Conservation (phyloP, 2,797 vertebrate genomes). For the Vespertilio murinus region DNA sequence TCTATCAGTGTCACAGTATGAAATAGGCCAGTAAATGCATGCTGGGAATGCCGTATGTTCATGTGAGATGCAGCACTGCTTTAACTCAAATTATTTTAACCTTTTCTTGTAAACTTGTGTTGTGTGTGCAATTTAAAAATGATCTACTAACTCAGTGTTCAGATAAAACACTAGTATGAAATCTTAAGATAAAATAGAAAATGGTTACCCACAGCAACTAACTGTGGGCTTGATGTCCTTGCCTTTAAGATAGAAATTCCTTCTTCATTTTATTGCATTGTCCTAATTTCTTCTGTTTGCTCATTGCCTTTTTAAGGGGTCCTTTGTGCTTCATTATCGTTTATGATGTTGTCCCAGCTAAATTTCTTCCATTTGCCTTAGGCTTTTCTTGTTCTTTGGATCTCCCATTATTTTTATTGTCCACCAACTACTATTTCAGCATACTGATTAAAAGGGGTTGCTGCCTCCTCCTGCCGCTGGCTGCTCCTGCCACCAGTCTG, state of each 20-base stretch:
- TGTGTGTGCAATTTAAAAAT: conserved; percentile 23
- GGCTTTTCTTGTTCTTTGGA: conserved; percentile 57
- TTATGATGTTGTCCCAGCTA: conserved; percentile 55
- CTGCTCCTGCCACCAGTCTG: not conserved
- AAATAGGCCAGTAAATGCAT: not conserved
- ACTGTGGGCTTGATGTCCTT: conserved; percentile 1
- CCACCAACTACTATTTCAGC: conserved; percentile 30
- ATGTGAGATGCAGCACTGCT: not conserved
- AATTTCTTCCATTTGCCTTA: conserved; percentile 59
- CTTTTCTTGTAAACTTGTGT: conserved; percentile 39
- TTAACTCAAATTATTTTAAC: conserved; percentile 42
- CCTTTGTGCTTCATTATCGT: conserved; percentile 42
- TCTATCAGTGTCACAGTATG: not conserved
- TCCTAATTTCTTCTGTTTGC: conserved; percentile 62
- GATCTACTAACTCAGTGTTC: not conserved
- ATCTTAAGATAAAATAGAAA: conserved; percentile 34
- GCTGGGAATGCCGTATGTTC: not conserved
- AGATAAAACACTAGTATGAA: conserved; percentile 18
- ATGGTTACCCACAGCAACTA: not conserved
- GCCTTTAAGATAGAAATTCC: conserved; percentile 13
- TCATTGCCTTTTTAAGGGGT: conserved; percentile 50
- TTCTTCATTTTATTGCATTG: conserved; percentile 36
- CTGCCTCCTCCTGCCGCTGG: not conserved
- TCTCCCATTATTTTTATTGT: conserved; percentile 54
- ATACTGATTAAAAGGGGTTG: conserved; percentile 21